Evolutionary conservation across 2,888 invertebrate genomes (phyloP).

Genomic region (Eristalis arbustorum): DNA sequence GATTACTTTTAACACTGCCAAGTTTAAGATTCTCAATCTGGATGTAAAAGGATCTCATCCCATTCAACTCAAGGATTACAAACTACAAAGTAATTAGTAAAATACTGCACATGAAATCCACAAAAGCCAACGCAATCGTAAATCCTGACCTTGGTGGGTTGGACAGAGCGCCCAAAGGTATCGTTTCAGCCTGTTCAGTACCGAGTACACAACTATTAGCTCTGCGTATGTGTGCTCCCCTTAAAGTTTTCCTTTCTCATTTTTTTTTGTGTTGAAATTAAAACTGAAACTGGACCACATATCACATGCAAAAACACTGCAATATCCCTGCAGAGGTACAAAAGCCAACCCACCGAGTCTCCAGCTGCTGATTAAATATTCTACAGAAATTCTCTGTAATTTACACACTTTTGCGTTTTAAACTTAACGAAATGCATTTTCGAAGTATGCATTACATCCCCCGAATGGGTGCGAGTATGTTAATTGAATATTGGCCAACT

Average conservation of each 20-base stretch:
- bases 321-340: not conserved
- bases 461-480: not conserved
- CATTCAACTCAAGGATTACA: not conserved
- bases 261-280: not conserved
- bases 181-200: not conserved
- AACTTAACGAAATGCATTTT: not conserved
- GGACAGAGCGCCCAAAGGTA: not conserved
- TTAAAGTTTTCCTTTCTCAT: not conserved
- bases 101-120: not conserved
- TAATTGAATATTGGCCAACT: not conserved
- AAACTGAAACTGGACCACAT: not conserved
- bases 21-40: not conserved
- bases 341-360: not conserved
- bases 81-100: not conserved
- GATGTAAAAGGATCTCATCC: not conserved
- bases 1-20: not conserved
- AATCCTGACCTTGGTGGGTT: not conserved
- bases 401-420: not conserved
- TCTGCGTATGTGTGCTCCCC: not conserved
- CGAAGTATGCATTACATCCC: not conserved
- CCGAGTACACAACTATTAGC: not conserved
- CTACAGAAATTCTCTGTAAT: not conserved
- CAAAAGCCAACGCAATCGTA: not conserved
- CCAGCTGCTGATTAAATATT: not conserved
- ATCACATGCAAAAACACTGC: not conserved